phyloP scores from a whole-genome alignment of 2,888 invertebrate genomes.

The Odontothrips loti region DNA sequence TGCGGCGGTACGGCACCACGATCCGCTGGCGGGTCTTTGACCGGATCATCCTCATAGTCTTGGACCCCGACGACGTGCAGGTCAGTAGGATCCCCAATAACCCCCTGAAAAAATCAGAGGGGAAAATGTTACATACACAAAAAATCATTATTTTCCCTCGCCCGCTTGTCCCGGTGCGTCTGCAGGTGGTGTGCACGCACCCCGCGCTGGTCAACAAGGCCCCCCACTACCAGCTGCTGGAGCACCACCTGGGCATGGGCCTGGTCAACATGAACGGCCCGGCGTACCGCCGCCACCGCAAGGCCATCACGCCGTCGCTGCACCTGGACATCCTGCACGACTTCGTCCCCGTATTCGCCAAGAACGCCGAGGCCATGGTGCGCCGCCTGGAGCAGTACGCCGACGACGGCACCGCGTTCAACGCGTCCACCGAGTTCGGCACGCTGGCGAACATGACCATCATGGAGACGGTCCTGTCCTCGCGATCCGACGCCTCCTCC shows the following conservation, averaged over 20 bases:
- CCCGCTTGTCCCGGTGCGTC: no score
- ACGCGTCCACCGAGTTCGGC: constrained; percentile 3
- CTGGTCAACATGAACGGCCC: constrained; percentile 8
- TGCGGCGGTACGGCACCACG: not conserved
- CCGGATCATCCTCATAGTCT: not conserved
- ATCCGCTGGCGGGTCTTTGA: constrained; percentile 1
- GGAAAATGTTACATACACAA: no score
- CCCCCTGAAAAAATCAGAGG: not conserved
- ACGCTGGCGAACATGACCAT: constrained; percentile 16
- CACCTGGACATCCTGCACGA: constrained; percentile 20
- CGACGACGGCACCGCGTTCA: not conserved
- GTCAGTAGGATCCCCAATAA: not conserved
- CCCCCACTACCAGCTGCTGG: not conserved
- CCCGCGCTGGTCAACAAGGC: constrained; percentile 15
- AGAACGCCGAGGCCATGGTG: constrained; percentile 19
- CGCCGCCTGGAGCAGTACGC: not conserved
- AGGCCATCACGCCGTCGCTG: constrained; percentile 18
- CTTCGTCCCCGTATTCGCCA: constrained; percentile 16
- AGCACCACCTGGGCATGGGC: constrained; percentile 18
- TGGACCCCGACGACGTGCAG: constrained; percentile 21
- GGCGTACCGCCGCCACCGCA: not conserved
- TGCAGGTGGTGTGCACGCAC: not conserved
- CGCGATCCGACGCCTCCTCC: not conserved
- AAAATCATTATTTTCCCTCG: no score
- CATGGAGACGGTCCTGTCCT: constrained; percentile 10